Percentiles rank a stretch among this genome's conserved stretches.
Conservation (phyloP, 2,797 vertebrate genomes). For the Megaceryle alcyon region DNA sequence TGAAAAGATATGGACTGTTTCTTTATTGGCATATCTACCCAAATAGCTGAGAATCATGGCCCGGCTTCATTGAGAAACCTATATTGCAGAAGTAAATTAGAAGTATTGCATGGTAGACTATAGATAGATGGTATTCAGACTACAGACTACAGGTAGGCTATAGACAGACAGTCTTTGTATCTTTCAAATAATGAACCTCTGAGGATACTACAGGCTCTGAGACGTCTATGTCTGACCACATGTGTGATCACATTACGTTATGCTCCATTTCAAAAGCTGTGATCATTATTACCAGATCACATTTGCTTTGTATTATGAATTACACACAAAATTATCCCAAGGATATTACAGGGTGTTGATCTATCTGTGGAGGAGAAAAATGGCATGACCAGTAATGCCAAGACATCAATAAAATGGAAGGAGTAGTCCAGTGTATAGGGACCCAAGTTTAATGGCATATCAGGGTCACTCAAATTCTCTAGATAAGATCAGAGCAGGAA, state of each 20-base stretch:
- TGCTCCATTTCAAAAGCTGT: slow-evolving; percentile 19
- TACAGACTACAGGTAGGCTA: neutral
- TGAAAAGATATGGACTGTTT: neutral
- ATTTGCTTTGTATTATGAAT: slow-evolving; percentile 7
- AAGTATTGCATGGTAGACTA: neutral
- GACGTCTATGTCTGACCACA: neutral
- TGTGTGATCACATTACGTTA: neutral
- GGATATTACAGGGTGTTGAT: slow-evolving; percentile 51
- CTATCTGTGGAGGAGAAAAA: slow-evolving; percentile 7
- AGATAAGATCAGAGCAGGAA: slow-evolving; percentile 62
- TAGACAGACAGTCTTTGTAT: neutral
- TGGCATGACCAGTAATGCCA: neutral
- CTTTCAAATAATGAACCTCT: neutral
- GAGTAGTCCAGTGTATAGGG: neutral
- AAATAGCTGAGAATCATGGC: neutral
- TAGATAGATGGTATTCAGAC: neutral
- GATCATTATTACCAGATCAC: neutral
- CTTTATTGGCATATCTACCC: neutral
- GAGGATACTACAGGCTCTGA: neutral
- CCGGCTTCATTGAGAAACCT: neutral
- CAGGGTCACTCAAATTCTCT: slow-evolving; percentile 42
- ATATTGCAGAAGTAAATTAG: neutral
- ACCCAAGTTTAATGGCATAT: slow-evolving; percentile 25
- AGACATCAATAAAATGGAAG: neutral
- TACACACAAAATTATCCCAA: neutral